Base-by-base conservation (phyloP, 2,888 invertebrate genomes). In the Perithous albicinctus region DNA sequence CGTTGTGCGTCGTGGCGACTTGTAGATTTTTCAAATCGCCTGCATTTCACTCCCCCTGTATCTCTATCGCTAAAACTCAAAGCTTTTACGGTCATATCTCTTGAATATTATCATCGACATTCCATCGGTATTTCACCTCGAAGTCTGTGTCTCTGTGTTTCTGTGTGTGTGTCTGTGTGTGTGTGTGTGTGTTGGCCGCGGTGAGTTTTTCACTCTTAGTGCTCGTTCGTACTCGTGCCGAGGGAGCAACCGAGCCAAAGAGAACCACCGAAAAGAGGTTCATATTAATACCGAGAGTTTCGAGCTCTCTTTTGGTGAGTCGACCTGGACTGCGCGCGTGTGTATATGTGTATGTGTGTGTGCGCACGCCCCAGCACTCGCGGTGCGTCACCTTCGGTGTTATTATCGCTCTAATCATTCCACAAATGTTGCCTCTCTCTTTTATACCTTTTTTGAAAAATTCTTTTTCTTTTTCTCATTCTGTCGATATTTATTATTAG, bases 41-140 rank as follows among this genome's bases (percentile, higher is more conserved):
- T 35, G n/a, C 23, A n/a, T 10, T 10, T 23, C 35, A 23, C n/a
- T n/a, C n/a, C n/a, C n/a, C n/a, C n/a, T n/a, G n/a, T n/a, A n/a
- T n/a, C n/a, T 46, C 18, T 38, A 15, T 56, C 32, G 38, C 41
- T 20, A 15, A 23, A 26, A 10, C 12, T 41, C n/a, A n/a, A n/a
- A n/a, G n/a, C n/a, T n/a, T n/a, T 10, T 69, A 29, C 29, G n/a
- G 26, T 26, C 8, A 63, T 54, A 46, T 46, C 26, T 32, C 26
- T 26, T 20, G 48, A 61, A 69, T n/a, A n/a, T n/a, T n/a, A n/a
- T 61, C 43, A 79, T 74, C 74, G 74, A 69, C 79, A 75, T 80
- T 80, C 79, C 79, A 81, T 69, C 69, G 78, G 46, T 69, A 78
- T 74, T 54, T 73, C 67, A 46, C 56, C 54, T 63, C 43, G 59